These are phyloP conservation scores for Sebastes schlegelii DNA, from an alignment of 2,113 vertebrate genomes.

Conservation along the genomic window DNA sequence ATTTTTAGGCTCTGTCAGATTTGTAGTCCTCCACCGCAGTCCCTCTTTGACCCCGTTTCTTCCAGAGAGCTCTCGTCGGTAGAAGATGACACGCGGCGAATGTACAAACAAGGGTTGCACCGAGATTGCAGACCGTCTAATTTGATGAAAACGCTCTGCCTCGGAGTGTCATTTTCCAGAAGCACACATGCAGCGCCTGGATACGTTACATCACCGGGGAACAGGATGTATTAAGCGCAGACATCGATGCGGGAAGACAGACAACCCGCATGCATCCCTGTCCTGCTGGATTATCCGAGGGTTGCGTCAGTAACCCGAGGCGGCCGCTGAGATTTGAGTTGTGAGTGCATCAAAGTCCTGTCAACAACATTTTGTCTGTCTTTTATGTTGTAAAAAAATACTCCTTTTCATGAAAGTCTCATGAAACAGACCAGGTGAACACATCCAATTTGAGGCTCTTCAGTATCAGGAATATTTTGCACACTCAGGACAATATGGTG, in stretches of 20 bases:
- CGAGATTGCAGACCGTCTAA: slow-evolving; percentile 49
- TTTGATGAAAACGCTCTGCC: slow-evolving; percentile 37
- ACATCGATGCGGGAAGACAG: slow-evolving; percentile 51
- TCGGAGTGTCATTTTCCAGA: slow-evolving; percentile 36
- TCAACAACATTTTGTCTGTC: slow-evolving; percentile 23
- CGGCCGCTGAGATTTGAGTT: slow-evolving; percentile 22
- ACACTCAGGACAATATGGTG: slow-evolving; percentile 16
- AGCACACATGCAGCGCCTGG: slow-evolving; percentile 25
- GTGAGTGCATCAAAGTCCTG: slow-evolving; percentile 49
- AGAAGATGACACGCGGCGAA: not conserved
- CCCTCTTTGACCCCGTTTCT: not conserved
- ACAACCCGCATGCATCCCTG: slow-evolving; percentile 14
- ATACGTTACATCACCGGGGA: slow-evolving; percentile 49
- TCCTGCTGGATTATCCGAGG: slow-evolving; percentile 55
- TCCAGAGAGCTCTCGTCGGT: not conserved
- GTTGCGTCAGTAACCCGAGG: slow-evolving; percentile 56
- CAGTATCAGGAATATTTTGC: slow-evolving; percentile 9
- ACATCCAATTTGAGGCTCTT: not conserved
- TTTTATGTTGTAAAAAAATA: slow-evolving; percentile 15
- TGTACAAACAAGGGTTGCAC: slow-evolving; percentile 15
- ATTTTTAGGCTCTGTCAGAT: not conserved
- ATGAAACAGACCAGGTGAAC: not conserved
- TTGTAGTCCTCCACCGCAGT: not conserved
- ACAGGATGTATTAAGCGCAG: slow-evolving; percentile 34
- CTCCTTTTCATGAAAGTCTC: not conserved